These are phyloP conservation scores for Orthosia gracilis DNA, from an alignment of 2,888 invertebrate genomes.

Conservation along the genomic window DNA sequence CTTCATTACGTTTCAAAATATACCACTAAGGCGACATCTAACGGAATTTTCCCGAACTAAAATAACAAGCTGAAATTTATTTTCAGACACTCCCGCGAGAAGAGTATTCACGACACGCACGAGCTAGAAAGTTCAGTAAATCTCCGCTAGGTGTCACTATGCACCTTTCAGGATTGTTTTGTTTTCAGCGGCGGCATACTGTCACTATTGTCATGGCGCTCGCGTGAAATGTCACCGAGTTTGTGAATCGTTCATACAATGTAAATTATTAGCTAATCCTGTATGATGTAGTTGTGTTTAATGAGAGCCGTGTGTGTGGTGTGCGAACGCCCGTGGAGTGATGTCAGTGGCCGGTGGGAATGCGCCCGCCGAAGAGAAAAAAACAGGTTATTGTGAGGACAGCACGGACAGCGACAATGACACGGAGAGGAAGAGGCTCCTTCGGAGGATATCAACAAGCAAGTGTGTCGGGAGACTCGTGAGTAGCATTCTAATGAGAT, in stretches of 20 bases:
- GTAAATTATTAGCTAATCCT: slow-evolving; percentile 83
- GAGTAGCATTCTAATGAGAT: slow-evolving; percentile 77
- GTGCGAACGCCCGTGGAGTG: slow-evolving; percentile 83
- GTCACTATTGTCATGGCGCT: slow-evolving; percentile 89
- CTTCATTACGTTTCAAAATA: background rate
- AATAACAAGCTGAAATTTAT: background rate
- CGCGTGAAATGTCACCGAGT: slow-evolving; percentile 86
- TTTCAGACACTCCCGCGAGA: slow-evolving; percentile 13
- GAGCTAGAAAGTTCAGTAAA: slow-evolving; percentile 59
- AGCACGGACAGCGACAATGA: slow-evolving; percentile 96
- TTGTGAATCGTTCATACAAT: slow-evolving; percentile 82
- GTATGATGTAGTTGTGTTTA: slow-evolving; percentile 89
- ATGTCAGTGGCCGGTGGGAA: slow-evolving; percentile 85
- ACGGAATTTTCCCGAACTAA: slow-evolving; percentile 1
- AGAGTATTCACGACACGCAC: background rate
- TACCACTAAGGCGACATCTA: slow-evolving; percentile 34
- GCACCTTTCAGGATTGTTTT: slow-evolving; percentile 82
- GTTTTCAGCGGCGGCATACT: slow-evolving; percentile 86
- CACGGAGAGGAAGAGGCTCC: slow-evolving; percentile 94
- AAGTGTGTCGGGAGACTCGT: slow-evolving; percentile 96
- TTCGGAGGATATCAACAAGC: slow-evolving; percentile 95
- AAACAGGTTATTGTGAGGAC: slow-evolving; percentile 83
- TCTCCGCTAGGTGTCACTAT: slow-evolving; percentile 74
- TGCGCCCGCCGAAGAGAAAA: slow-evolving; percentile 78
- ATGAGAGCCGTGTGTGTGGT: slow-evolving; percentile 81